Base-by-base conservation (phyloP, 2,888 invertebrate species). In the Carpatolechia fugitivella region DNA sequence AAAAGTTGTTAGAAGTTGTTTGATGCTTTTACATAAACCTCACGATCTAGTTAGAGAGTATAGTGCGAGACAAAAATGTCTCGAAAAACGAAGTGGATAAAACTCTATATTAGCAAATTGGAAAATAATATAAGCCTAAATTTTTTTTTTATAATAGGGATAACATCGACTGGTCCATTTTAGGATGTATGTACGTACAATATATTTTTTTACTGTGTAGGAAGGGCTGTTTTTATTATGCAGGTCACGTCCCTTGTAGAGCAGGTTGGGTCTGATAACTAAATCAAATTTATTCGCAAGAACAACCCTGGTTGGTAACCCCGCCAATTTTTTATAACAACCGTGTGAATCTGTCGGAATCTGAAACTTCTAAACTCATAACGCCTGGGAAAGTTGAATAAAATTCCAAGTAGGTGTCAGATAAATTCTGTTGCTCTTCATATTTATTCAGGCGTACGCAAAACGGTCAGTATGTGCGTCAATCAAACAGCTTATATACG, bases 271-370 rank as follows among this genome's bases (percentile, higher is more conserved):
- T 68, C 70, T 78, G 78, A 78, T 81, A 79, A 80, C 77, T 78
- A 76, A 82, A 81, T 82, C 79, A 80, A 82, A 82, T 81, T 78
- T 82, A 81, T 80, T 81, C 78, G 62, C 55, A 64, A 65, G 66
- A 72, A 72, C 70, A 70, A 66, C 66, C 60, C 60, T 60, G 55
- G 41, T 35, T 30, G 14, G 4, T 36, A 48, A 18, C 14, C 29
- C n/a, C 29, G 44, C 33, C 44, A 44, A 55, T 52, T 55, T 55
- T 55, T 55, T 55, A 47, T 51, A 44, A 54, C 38, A 41, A 31
- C 31, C 38, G 30, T 38, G 51, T 36, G 55, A 52, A 52, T 47
- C 31, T 11, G 14, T n/a, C n/a, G n/a, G n/a, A n/a, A n/a, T n/a
- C n/a, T n/a, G n/a, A n/a, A 31, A 41, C 18, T 30, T 20, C 30